Evolutionary conservation across 2,888 invertebrate genomes (phyloP).

Genomic region (Branchellion lobata): DNA sequence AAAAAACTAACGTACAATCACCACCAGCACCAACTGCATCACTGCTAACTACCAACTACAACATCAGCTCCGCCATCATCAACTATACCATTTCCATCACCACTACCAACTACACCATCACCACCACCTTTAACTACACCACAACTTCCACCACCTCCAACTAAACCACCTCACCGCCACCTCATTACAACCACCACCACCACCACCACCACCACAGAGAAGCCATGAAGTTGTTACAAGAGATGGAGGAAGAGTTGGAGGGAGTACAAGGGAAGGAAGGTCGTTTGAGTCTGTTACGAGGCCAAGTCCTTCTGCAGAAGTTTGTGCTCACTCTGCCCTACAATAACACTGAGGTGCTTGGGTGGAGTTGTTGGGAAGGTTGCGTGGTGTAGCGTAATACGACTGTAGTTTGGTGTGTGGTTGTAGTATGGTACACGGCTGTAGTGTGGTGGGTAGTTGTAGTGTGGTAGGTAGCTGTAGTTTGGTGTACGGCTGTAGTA

Average conservation of each 20-base stretch:
- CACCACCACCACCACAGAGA: constrained; percentile 7
- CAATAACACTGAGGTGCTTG: neutral
- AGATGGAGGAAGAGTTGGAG: neutral
- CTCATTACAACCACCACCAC: neutral
- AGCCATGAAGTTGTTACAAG: neutral
- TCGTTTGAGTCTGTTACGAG: neutral
- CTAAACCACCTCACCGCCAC: neutral
- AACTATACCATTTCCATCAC: too few species aligned
- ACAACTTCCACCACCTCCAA: neutral
- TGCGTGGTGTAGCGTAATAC: too few species aligned
- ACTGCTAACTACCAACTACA: too few species aligned
- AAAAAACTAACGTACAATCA: too few species aligned
- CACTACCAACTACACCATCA: too few species aligned
- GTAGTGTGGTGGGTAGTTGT: too few species aligned
- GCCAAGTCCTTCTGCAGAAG: neutral
- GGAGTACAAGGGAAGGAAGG: neutral
- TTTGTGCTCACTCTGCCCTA: neutral
- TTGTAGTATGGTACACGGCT: too few species aligned
- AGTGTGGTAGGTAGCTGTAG: too few species aligned
- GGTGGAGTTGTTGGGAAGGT: neutral
- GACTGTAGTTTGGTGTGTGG: too few species aligned
- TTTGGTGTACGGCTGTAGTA: too few species aligned
- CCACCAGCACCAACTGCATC: too few species aligned
- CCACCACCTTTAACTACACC: neutral
- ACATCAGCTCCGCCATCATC: too few species aligned